phyloP scores from a whole-genome alignment of 2,888 invertebrate genomes.

The Drosophila fulvimacula region DNA sequence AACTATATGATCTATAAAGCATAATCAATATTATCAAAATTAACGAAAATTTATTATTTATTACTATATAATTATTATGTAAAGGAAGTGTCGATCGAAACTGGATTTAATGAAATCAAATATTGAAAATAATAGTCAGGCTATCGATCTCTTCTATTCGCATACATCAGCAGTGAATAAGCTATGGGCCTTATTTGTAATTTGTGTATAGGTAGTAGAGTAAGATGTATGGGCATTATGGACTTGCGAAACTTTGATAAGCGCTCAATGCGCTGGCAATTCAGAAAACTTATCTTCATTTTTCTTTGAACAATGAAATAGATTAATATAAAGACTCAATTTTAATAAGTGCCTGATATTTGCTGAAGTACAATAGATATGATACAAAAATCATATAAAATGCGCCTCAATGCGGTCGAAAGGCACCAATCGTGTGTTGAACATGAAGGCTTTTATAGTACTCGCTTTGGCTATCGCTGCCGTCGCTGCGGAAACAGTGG shows the following conservation, averaged over 20 bases:
- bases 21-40: no score
- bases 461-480: slow-evolving; percentile 24
- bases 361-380: slow-evolving; percentile 12
- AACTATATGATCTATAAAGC: no score
- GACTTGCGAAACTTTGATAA: background rate
- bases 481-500: slow-evolving; percentile 23
- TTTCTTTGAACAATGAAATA: background rate
- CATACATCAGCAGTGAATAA: background rate
- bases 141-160: background rate
- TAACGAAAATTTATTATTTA: background rate
- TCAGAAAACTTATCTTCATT: slow-evolving; percentile 17
- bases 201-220: background rate
- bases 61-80: background rate
- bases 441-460: slow-evolving; percentile 38
- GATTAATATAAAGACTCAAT: slow-evolving; percentile 6
- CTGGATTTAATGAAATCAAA: background rate
- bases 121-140: background rate
- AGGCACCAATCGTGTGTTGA: slow-evolving; percentile 28
- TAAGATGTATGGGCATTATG: background rate
- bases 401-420: slow-evolving; percentile 7
- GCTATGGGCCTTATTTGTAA: background rate
- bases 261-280: background rate
- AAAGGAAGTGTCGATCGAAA: no score
- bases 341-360: slow-evolving; percentile 16
- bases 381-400: slow-evolving; percentile 31